These are phyloP conservation scores for Blastobasis lacticolella DNA, from an alignment of 2,888 invertebrate species.

Conservation along the genomic window DNA sequence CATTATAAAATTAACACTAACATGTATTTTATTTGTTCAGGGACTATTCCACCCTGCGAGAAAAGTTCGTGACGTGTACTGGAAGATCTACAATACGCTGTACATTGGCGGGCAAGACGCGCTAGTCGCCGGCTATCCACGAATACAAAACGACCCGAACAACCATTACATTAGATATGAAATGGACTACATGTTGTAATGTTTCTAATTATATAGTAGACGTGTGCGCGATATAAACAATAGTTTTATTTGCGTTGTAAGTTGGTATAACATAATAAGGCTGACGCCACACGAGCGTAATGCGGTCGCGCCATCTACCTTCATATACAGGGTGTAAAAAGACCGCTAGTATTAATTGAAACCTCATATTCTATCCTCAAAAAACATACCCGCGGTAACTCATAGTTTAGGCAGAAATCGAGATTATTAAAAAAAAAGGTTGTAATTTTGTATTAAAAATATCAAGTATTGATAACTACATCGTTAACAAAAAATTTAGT, in stretches of 20 bases:
- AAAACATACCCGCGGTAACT: too few species aligned
- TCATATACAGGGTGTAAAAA: not conserved
- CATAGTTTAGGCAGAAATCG: too few species aligned
- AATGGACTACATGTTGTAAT: conserved; percentile 92
- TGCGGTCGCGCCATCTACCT: not conserved
- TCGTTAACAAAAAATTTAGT: too few species aligned
- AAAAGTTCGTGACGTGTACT: conserved; percentile 99
- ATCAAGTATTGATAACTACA: too few species aligned
- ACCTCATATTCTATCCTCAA: too few species aligned
- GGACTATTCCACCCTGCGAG: conserved; percentile 99
- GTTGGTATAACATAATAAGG: not conserved
- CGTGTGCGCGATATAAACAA: conserved; percentile 10
- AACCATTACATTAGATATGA: conserved; percentile 95
- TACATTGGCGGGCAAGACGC: conserved; percentile 99
- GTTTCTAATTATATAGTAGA: conserved; percentile 12
- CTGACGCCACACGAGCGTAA: not conserved
- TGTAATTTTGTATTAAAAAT: too few species aligned
- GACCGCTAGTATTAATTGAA: too few species aligned
- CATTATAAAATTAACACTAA: too few species aligned
- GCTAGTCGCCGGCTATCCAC: conserved; percentile 97
- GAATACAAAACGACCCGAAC: conserved; percentile 95
- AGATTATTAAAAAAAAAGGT: too few species aligned
- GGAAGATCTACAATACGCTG: conserved; percentile 99
- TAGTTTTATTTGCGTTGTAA: conserved; percentile 14
- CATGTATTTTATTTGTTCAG: conserved; percentile 63